phyloP scores from a whole-genome alignment of 1,140 invertebrate genomes.

The Kradibia gibbosae region DNA sequence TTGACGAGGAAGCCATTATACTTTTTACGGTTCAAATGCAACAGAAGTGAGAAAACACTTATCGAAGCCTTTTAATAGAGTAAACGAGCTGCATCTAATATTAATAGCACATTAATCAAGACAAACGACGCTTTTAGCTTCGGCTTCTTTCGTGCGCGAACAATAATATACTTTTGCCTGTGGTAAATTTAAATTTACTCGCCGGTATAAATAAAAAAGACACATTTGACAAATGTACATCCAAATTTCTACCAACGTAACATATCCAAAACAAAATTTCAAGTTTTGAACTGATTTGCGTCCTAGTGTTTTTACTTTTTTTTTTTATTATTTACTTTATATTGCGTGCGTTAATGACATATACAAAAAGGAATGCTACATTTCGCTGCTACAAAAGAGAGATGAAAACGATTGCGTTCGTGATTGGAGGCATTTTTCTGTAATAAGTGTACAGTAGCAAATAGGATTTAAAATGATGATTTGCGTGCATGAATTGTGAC shows the following conservation, averaged over 20 bases:
- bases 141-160: neutral
- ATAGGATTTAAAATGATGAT: neutral
- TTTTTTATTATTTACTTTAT: neutral
- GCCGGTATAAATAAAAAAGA: neutral
- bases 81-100: conserved; percentile 43
- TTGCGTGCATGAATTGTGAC: neutral
- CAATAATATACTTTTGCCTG: neutral
- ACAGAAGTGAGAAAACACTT: conserved; percentile 15
- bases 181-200: conserved; percentile 19
- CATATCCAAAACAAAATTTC: too few species aligned
- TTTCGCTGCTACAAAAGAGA: neutral
- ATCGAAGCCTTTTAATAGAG: conserved; percentile 34
- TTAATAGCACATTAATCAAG: conserved; percentile 40
- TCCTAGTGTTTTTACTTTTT: neutral
- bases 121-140: conserved; percentile 19
- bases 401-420: neutral
- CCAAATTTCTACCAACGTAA: neutral
- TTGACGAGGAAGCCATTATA: neutral
- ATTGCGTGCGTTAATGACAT: neutral
- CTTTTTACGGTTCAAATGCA: neutral
- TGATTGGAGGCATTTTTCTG: neutral
- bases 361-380: neutral
- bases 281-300: too few species aligned
- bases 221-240: neutral
- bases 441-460: neutral